Evolutionary conservation across 2,113 vertebrate genomes (phyloP).

Genomic region (Megaptera novaeangliae): DNA sequence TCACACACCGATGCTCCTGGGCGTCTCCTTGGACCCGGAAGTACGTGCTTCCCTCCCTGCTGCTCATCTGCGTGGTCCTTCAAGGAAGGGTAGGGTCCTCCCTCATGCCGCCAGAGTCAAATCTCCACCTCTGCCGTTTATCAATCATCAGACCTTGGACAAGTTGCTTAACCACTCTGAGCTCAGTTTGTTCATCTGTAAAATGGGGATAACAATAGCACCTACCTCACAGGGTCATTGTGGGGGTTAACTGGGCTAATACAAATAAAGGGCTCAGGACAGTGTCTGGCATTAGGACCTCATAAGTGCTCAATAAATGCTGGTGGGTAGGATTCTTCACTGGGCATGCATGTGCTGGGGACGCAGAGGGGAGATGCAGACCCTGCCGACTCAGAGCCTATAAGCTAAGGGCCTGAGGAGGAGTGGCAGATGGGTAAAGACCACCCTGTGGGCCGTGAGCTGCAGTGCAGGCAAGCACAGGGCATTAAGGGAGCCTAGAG

Average conservation of each 20-base stretch:
- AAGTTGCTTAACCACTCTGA: neutral
- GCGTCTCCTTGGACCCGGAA: neutral
- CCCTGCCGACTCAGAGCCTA: accelerated
- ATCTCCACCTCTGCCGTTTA: neutral
- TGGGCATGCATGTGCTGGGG: neutral
- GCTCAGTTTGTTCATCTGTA: neutral
- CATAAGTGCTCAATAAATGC: neutral
- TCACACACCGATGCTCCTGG: accelerated
- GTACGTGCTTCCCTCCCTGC: too few relatives aligned
- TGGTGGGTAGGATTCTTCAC: neutral
- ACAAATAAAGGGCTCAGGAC: neutral
- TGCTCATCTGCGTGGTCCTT: neutral
- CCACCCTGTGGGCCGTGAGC: accelerated
- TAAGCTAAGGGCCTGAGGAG: too few relatives aligned
- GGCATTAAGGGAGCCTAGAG: neutral
- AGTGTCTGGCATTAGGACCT: neutral
- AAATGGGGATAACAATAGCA: neutral
- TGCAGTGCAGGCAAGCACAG: neutral
- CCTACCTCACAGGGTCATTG: accelerated
- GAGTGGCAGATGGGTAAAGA: neutral
- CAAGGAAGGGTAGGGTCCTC: neutral
- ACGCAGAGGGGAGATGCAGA: accelerated
- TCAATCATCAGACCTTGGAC: neutral
- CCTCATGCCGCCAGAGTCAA: neutral
- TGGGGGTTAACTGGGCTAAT: neutral